A percentile compares a stretch with the other conserved stretches of the same genome.
Evolutionary conservation across 2,888 invertebrate genomes (phyloP).

Genomic region (Chironomus tentans): DNA sequence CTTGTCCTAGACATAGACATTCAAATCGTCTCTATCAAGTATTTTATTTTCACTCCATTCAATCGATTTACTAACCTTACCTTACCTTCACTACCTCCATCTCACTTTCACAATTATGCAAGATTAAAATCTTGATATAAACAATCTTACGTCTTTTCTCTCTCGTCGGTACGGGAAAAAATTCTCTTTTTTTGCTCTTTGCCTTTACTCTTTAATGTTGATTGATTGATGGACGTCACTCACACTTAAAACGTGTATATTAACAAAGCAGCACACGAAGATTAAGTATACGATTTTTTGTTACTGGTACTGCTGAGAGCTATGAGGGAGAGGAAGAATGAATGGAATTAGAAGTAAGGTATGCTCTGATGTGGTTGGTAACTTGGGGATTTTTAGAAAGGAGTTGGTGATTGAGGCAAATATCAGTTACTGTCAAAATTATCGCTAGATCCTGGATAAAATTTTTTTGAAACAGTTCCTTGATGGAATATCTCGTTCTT

Average conservation of each 20-base stretch:
- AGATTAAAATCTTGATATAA: background rate
- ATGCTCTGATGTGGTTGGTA: background rate
- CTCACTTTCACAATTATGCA: background rate
- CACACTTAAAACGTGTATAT: background rate
- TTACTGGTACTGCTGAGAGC: background rate
- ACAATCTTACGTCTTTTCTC: background rate
- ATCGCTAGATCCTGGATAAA: too few species aligned
- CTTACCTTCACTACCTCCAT: too few species aligned
- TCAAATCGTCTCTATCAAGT: background rate
- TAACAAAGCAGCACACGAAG: background rate
- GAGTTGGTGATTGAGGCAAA: too few species aligned
- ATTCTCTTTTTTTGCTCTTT: background rate
- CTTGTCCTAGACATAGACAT: background rate
- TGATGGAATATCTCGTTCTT: too few species aligned
- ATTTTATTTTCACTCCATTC: background rate
- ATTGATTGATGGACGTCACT: constrained; percentile 13
- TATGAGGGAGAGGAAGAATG: background rate
- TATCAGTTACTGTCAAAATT: too few species aligned
- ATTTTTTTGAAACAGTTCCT: too few species aligned
- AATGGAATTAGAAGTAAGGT: background rate
- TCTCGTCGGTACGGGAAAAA: background rate
- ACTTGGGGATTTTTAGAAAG: too few species aligned
- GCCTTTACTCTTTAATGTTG: background rate
- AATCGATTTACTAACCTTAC: too few species aligned
- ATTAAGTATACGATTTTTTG: background rate